Base-by-base conservation (phyloP, 2,113 vertebrate genomes). In the Ctenodactylus gundi region DNA sequence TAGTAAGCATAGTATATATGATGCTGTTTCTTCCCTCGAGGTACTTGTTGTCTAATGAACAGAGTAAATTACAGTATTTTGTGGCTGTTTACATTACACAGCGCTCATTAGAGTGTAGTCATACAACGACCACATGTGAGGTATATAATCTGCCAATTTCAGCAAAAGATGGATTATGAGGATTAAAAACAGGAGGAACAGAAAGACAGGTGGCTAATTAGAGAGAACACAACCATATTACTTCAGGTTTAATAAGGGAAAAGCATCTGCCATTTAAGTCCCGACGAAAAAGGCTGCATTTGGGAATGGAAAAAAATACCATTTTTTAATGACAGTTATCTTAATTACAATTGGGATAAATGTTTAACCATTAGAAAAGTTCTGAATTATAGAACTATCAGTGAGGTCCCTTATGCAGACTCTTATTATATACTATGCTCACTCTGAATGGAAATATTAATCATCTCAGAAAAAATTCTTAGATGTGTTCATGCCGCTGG, bases 131-230 rank as follows among this genome's bases (percentile, higher is more conserved):
- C 88, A 96, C 75, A 91, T 94, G 84, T 83, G 78, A 93, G 41
- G 70, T 78, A 91, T 88, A 62, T 62, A 93, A 96, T 93, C 94
- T 95, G 55, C 92, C 85, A 95, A 90, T 67, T 97, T 95, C 39
- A 82, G 91, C 84, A 95, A 94, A 97, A 94, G 58, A 65, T 94
- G 65, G 60, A 94, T 95, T 97, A 93, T 87, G 76, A 70, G 91
- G 36, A 88, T 94, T 53, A 73, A 31, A 29, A 9, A 95, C 97
- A 80, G 29, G 70, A 96, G 89, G 94, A 89, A 91, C 20, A 94
- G 92, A 93, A 94, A 94, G 77, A 92, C 93, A 97, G 89, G 93
- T 93, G 87, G 82, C 67, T 88, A 87, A 95, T 95, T 83, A 96
- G 78, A 85, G 25, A 96, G 76, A 93, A 82, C 73, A 93, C 14